Percentiles rank a stretch among this genome's conserved stretches.
Evolutionary conservation across 2,113 vertebrate species (phyloP).

Genomic region (Nibea albiflora): DNA sequence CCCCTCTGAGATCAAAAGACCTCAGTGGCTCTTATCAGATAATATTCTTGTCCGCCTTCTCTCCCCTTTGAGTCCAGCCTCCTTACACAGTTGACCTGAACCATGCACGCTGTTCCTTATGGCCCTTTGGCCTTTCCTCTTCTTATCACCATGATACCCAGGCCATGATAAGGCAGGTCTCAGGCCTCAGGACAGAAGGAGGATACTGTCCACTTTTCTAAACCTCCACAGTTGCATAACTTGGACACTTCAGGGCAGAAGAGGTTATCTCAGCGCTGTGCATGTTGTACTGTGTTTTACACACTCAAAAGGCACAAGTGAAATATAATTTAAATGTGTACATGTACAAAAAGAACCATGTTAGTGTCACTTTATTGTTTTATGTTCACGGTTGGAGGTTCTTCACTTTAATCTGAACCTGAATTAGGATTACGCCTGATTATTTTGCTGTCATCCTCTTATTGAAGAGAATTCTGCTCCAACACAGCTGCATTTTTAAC

Average conservation of each 20-base stretch:
- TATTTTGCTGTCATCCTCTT: not conserved
- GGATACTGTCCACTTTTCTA: conserved; percentile 66
- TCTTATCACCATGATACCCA: conserved; percentile 80
- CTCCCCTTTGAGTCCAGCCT: conserved; percentile 73
- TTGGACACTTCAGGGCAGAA: conserved; percentile 66
- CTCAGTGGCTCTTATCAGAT: conserved; percentile 83
- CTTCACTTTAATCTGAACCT: not conserved
- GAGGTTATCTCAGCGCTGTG: conserved; percentile 62
- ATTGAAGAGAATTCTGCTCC: not conserved
- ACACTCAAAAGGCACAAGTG: conserved; percentile 33
- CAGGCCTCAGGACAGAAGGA: conserved; percentile 74
- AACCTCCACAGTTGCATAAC: conserved; percentile 70
- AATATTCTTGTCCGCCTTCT: conserved; percentile 77
- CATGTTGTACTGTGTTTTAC: conserved; percentile 42
- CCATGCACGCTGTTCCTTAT: conserved; percentile 73
- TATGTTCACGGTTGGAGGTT: not conserved
- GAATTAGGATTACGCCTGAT: not conserved
- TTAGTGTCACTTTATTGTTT: not conserved
- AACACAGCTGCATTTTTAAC: not conserved
- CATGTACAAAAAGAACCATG: not conserved
- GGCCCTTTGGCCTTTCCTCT: conserved; percentile 82
- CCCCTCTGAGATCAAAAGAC: conserved; percentile 83
- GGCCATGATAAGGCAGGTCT: conserved; percentile 73
- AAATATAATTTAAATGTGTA: not conserved
- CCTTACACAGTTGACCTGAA: conserved; percentile 77